Percentiles rank a stretch among this genome's conserved stretches.
These are phyloP conservation scores for Montipora cactus DNA, from an alignment of 64 coral and sea anemone species.

Conservation along the genomic window DNA sequence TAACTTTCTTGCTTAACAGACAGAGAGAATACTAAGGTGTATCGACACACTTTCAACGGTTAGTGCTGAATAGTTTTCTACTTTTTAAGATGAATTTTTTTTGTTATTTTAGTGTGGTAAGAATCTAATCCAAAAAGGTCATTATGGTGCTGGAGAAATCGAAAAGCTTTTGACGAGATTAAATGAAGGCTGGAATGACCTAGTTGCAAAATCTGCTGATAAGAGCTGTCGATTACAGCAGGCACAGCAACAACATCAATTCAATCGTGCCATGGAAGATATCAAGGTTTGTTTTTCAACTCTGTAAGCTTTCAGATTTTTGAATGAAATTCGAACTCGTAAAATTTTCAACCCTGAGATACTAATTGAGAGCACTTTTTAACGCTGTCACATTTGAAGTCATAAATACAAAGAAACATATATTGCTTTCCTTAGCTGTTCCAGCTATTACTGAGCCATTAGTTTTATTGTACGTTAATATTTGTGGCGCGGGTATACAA, in stretches of 20 bases:
- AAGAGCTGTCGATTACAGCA: conserved; percentile 81
- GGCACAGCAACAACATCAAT: conserved; percentile 85
- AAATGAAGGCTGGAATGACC: conserved; percentile 80
- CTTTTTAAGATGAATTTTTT: not conserved
- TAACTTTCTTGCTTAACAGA: too few species aligned
- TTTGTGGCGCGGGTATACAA: too few species aligned
- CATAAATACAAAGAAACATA: too few species aligned
- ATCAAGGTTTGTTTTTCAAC: conserved; percentile 18
- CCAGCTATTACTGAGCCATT: too few species aligned
- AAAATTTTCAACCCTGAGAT: too few species aligned
- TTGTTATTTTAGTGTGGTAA: conserved; percentile 76
- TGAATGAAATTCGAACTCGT: not conserved
- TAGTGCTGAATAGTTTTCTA: not conserved
- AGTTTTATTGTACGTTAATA: too few species aligned
- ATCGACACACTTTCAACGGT: too few species aligned
- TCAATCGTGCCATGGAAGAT: conserved; percentile 79
- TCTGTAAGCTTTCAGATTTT: not conserved
- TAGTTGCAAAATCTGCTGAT: conserved; percentile 66
- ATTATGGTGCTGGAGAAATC: conserved; percentile 86
- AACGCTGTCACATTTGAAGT: too few species aligned
- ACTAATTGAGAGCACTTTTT: too few species aligned
- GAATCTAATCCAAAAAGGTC: conserved; percentile 67
- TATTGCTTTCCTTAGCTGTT: too few species aligned
- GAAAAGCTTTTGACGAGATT: conserved; percentile 60
- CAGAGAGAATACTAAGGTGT: too few species aligned